Conservation (phyloP, 2,888 invertebrate species). For the Colostygia pectinataria region DNA sequence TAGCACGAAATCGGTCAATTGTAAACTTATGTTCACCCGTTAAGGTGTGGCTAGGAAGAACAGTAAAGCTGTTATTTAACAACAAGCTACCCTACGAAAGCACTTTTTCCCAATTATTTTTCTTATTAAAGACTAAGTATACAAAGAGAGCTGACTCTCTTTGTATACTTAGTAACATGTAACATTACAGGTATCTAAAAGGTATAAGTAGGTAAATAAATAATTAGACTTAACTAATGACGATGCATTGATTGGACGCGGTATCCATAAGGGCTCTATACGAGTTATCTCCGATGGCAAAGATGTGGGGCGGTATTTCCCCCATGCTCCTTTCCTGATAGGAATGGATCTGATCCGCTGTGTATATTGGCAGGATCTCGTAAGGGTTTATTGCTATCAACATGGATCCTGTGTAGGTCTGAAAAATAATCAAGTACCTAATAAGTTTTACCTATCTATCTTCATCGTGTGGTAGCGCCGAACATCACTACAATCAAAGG, state of each 20-base stretch:
- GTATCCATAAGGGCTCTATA: slow-evolving; percentile 91
- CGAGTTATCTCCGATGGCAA: slow-evolving; percentile 96
- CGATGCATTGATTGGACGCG: slow-evolving; percentile 93
- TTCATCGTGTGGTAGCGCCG: no score
- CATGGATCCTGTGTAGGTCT: slow-evolving; percentile 98
- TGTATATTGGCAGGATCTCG: slow-evolving; percentile 96
- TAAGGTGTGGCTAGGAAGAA: no score
- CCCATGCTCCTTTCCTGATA: slow-evolving; percentile 93
- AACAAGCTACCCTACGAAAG: no score
- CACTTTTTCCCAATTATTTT: no score
- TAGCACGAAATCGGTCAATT: no score
- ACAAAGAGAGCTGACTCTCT: no score
- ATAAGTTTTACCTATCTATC: background rate
- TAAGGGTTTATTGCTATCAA: slow-evolving; percentile 98
- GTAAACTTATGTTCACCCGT: no score
- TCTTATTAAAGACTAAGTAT: no score
- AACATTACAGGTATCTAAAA: no score
- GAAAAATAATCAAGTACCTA: slow-evolving; percentile 36
- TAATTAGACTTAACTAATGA: slow-evolving; percentile 88
- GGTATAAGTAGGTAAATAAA: no score
- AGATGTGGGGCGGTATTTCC: slow-evolving; percentile 96
- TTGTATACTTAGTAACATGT: no score
- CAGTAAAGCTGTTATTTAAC: no score
- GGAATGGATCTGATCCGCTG: slow-evolving; percentile 91
- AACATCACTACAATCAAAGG: background rate